Base-by-base conservation (phyloP, 2,797 vertebrate genomes). In the Epinephelus coioides region DNA sequence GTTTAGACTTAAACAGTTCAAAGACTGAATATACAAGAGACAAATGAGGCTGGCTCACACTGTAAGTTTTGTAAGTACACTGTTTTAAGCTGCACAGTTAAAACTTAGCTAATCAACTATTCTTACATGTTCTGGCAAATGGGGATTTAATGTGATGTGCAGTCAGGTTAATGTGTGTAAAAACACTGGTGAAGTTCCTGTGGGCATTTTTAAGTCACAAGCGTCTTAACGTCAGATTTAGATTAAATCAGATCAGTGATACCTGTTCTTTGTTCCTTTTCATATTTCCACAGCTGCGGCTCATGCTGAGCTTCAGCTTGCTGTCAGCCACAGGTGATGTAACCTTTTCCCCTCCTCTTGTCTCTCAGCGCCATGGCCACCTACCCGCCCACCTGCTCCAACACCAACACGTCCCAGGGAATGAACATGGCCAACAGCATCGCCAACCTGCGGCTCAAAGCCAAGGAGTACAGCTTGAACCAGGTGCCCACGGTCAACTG, bases 361-460 rank as follows among this genome's bases (percentile, higher is more conserved):
- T 90, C 82, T 84, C 91, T 72, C 95, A 99, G 97, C 76, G 94
- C 97, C 95, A 97, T 99, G 98, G 97, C 98, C 85, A 96, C 97
- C 92, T 99, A 98, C 91, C 96, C 98, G 5, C 96, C 97, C 94
- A 96, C 96, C 67, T 98, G 97, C 96, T 97, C 97, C 95, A 97
- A 97, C 84, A 91, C 96, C 94, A 97, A 96, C 95, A 95, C 97
- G 1, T 95, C 96, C 38, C 97, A 97, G 96, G 97, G 98, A 79
- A 97, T 99, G 97, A 98, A 98, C 93, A 99, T 99, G 97, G 97
- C 97, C 93, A 98, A 97, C 96, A 99, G 98, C 94, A 99, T 99
- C 94, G 98, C 98, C 93, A 99, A 99, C 96, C 97, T 99, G 96
- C 97, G 98, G 95, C 97, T 99, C 91, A 99, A 99, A 94, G 98